Evolutionary conservation across 2,113 vertebrate genomes (phyloP).

Genomic region (Arenaria interpres): DNA sequence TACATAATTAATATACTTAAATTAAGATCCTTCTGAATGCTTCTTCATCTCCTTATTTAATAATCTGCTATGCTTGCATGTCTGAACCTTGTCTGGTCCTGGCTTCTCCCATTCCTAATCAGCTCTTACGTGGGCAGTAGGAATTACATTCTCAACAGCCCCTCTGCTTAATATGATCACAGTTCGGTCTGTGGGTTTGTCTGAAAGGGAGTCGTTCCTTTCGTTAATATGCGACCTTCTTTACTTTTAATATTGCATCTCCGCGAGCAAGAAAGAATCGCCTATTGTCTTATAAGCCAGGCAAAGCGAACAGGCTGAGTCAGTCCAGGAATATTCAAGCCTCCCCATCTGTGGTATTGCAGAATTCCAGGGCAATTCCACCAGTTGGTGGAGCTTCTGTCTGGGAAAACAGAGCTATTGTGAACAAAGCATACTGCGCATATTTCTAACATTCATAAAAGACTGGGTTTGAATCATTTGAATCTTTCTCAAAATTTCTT

Average conservation of each 20-base stretch:
- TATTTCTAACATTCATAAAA: constrained; percentile 63
- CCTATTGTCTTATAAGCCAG: constrained; percentile 27
- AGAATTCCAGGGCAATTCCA: constrained; percentile 69
- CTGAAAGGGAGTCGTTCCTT: background rate
- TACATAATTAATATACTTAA: constrained; percentile 41
- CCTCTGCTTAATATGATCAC: background rate
- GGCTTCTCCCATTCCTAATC: constrained; percentile 34
- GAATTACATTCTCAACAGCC: background rate
- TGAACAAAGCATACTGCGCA: constrained; percentile 67
- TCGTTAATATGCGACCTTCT: background rate
- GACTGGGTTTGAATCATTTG: constrained; percentile 49
- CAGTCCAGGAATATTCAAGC: constrained; percentile 65
- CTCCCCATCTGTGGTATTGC: constrained; percentile 61
- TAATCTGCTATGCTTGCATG: constrained; percentile 52
- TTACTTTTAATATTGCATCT: constrained; percentile 11
- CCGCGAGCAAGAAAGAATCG: background rate
- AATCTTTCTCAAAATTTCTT: constrained; percentile 60
- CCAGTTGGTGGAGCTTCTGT: constrained; percentile 71
- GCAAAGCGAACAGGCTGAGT: constrained; percentile 54
- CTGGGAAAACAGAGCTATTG: constrained; percentile 67
- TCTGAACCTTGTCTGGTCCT: constrained; percentile 52
- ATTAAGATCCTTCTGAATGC: constrained; percentile 42
- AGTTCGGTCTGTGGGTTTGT: background rate
- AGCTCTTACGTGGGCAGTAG: background rate
- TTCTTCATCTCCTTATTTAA: constrained; percentile 61